These are phyloP conservation scores for Falco naumanni DNA, from an alignment of 2,797 vertebrate species.

Conservation along the genomic window DNA sequence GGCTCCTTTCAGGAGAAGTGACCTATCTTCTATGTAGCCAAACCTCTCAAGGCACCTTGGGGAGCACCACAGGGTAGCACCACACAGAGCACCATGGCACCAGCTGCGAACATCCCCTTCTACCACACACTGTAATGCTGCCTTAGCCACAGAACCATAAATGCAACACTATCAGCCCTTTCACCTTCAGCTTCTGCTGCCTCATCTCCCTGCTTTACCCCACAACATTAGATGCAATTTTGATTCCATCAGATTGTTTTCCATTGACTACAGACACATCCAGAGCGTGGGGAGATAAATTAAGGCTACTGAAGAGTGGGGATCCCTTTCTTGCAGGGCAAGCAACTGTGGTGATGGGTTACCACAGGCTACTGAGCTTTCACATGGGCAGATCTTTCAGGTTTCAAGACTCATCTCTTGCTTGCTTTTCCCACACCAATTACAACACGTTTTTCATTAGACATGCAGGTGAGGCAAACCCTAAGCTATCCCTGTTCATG, in stretches of 20 bases:
- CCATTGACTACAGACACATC: neutral
- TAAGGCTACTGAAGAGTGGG: neutral
- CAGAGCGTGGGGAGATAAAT: neutral
- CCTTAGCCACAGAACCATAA: neutral
- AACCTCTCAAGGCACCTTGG: neutral
- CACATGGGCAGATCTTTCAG: neutral
- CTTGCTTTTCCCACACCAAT: neutral
- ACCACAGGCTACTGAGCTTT: neutral
- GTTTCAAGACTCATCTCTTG: neutral
- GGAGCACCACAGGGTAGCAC: neutral
- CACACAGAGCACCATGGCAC: neutral
- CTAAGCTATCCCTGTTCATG: neutral
- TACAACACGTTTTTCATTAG: neutral
- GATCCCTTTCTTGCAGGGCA: neutral
- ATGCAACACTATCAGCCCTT: neutral
- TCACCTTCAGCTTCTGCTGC: neutral
- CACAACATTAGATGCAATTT: neutral
- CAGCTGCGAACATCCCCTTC: neutral
- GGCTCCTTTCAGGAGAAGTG: neutral
- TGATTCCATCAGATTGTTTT: neutral
- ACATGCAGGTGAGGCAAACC: neutral
- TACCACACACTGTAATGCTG: neutral
- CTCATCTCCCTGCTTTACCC: neutral
- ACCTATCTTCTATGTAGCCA: neutral
- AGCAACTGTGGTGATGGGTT: neutral